These are phyloP conservation scores for Therioaphis trifolii DNA, from an alignment of 2,888 invertebrate species.

Conservation along the genomic window DNA sequence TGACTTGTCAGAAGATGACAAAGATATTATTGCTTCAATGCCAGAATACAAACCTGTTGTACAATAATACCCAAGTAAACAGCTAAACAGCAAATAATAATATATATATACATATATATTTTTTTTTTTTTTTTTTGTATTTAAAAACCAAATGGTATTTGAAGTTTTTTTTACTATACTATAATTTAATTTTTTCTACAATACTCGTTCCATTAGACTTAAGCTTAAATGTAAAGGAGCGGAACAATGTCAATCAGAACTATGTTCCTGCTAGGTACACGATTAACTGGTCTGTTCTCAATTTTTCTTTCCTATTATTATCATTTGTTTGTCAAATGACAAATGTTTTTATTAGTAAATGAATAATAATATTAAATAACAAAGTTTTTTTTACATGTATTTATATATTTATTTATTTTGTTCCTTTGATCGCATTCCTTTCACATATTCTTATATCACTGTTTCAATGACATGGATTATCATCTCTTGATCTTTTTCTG, in stretches of 20 bases:
- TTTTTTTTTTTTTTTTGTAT: slow-evolving; percentile 50
- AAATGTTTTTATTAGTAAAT: slow-evolving; percentile 55
- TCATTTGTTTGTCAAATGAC: slow-evolving; percentile 49
- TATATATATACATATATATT: slow-evolving; percentile 3
- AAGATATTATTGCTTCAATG: slow-evolving; percentile 73
- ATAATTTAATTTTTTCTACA: slow-evolving; percentile 58
- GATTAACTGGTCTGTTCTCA: slow-evolving; percentile 57
- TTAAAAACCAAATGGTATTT: slow-evolving; percentile 60
- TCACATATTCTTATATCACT: not conserved
- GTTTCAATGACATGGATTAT: not conserved
- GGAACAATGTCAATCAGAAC: slow-evolving; percentile 50
- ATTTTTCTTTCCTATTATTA: slow-evolving; percentile 54
- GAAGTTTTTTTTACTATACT: slow-evolving; percentile 56
- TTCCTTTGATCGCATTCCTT: not conserved
- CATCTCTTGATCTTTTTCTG: too few relatives aligned
- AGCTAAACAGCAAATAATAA: slow-evolving; percentile 40
- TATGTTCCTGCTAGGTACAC: slow-evolving; percentile 50
- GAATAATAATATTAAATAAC: slow-evolving; percentile 55
- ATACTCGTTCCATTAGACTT: slow-evolving; percentile 59
- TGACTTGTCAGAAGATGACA: slow-evolving; percentile 76
- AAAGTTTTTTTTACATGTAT: slow-evolving; percentile 37
- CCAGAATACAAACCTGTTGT: slow-evolving; percentile 69
- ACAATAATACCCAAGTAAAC: not conserved
- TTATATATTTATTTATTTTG: slow-evolving; percentile 33
- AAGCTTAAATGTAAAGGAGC: slow-evolving; percentile 55